Base-by-base conservation (phyloP, 2,113 vertebrate species). In the Psophia crepitans region DNA sequence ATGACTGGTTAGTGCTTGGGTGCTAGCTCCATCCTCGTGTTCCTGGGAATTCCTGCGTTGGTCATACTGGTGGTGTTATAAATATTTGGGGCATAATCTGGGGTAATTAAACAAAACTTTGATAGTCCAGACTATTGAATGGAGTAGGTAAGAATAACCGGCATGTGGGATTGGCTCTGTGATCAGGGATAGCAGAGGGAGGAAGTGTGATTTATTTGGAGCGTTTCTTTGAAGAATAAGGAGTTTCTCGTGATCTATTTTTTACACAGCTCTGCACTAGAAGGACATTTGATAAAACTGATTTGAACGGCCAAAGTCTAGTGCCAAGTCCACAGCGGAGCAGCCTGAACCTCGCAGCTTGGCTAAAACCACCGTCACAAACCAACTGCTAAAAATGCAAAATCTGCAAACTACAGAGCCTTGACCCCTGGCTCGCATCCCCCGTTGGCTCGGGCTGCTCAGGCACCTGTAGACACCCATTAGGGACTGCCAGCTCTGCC, bases 21-120 rank as follows among this genome's bases (percentile, higher is more conserved):
- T 13, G 6, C 61, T 10, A 15, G 26, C 20, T 51, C 23, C 33
- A 4, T 33, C 22, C 41, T 23, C 4, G 0, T 6, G 8, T 27
- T 14, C 8, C 1, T 11, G 46, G 54, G 9, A 49, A 57, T 80
- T 23, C 63, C 54, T 32, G 5, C 43, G 2, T 2, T 1, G 27
- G 30, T 37, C 32, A 2, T 9, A 2, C 35, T 30, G 44, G 28
- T 22, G 14, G 13, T 19, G 46, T 9, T 21, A 14, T 12, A 15
- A 74, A 39, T 11, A 37, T 6, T 18, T 44, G 33, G 48, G 46
- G 14, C 30, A 56, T 69, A 69, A n/a, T 22, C 7, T n/a, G 48
- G 23, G 35, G 12, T 33, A 30, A n/a, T 44, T 19, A 35, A 54
- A 48, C 1, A 10, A 9, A 48, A 8, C 35, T 58, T 11, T 5